Evolutionary conservation across 2,113 vertebrate genomes (phyloP).

Genomic region (Nyctibius bracteatus): DNA sequence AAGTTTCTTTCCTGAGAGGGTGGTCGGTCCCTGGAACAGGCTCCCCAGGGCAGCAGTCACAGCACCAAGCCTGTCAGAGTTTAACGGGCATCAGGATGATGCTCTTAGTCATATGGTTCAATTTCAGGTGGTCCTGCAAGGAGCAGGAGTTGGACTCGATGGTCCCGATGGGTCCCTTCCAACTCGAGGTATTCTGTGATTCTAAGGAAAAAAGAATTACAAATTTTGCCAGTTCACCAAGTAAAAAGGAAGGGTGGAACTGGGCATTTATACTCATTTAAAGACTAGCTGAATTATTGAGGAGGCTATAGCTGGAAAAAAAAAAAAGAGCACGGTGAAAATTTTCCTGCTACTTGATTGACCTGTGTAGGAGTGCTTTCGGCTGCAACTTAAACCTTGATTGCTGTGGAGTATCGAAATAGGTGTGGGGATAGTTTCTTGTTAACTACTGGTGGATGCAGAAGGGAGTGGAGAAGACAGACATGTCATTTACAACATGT

Average conservation of each 20-base stretch:
- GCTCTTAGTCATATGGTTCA: background rate
- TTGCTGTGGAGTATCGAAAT: background rate
- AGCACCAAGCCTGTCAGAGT: too few relatives aligned
- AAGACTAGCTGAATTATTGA: background rate
- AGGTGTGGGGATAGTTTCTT: background rate
- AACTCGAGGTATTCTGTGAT: background rate
- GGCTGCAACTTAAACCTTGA: background rate
- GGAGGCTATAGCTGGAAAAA: background rate
- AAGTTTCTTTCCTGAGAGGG: background rate
- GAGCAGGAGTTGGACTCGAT: accelerated
- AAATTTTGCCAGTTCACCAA: background rate
- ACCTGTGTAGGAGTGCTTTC: background rate
- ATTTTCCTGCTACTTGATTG: background rate
- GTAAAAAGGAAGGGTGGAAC: background rate
- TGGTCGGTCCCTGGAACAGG: background rate
- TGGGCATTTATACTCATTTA: background rate
- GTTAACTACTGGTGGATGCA: background rate
- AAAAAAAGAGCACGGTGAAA: background rate
- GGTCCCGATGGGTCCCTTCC: background rate
- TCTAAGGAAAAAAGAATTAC: background rate
- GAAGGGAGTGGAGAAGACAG: background rate
- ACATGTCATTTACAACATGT: background rate
- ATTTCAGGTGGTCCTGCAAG: background rate
- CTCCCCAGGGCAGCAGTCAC: too few relatives aligned
- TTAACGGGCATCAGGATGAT: background rate